Conservation (phyloP, 2,888 invertebrate genomes). For the Sericinus montela region DNA sequence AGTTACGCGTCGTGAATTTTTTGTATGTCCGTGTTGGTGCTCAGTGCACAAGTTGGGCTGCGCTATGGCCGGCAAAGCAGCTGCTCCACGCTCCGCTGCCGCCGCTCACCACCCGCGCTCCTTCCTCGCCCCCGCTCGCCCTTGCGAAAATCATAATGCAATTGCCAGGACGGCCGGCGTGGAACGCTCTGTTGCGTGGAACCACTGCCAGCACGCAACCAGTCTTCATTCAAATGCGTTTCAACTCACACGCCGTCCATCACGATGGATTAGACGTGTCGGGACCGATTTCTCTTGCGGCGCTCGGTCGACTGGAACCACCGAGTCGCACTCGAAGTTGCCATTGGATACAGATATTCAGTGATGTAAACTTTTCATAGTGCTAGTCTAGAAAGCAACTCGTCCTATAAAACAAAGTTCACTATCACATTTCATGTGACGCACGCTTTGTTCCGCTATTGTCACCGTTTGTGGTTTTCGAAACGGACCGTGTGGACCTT, state of each 20-base stretch:
- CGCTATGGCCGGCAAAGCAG: constrained; percentile 58
- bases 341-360: constrained; percentile 68
- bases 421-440: constrained; percentile 21
- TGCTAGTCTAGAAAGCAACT: constrained; percentile 21
- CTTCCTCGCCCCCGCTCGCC: constrained; percentile 50
- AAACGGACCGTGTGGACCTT: constrained; percentile 13
- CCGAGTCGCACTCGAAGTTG: constrained; percentile 47
- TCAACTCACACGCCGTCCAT: constrained; percentile 76
- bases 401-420: constrained; percentile 1
- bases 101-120: constrained; percentile 50
- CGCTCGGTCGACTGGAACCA: constrained; percentile 55
- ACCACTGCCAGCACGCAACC: constrained; percentile 67
- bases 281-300: constrained; percentile 69
- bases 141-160: constrained; percentile 79
- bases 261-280: constrained; percentile 70
- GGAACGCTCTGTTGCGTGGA: constrained; percentile 58
- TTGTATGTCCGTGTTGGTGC: constrained; percentile 34
- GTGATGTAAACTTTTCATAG: constrained; percentile 60
- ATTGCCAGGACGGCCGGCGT: constrained; percentile 76
- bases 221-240: constrained; percentile 76
- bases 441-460: constrained; percentile 16
- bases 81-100: constrained; percentile 72
- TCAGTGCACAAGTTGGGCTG: constrained; percentile 58
- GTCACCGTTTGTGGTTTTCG: constrained; percentile 14
- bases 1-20: constrained; percentile 32